These are phyloP conservation scores for Formicarius rufipectus DNA, from an alignment of 2,113 vertebrate species.

Conservation along the genomic window DNA sequence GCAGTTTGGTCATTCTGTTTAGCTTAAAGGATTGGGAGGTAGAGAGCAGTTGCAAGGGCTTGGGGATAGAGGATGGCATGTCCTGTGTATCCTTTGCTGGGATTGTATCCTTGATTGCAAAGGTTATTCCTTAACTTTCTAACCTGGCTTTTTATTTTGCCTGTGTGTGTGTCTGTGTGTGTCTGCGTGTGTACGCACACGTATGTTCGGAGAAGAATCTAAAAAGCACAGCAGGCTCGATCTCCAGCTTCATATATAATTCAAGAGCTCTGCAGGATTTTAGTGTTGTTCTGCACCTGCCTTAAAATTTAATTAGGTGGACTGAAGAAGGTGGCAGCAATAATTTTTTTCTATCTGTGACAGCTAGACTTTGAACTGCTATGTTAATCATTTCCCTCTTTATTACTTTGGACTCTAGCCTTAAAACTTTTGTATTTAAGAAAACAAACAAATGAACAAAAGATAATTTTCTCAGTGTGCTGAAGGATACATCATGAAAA, in stretches of 20 bases:
- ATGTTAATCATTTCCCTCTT: background rate
- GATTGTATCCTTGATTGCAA: background rate
- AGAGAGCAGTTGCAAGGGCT: background rate
- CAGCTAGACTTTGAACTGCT: background rate
- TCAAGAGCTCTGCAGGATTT: background rate
- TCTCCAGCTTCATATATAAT: background rate
- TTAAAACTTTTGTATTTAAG: background rate
- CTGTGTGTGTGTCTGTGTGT: background rate
- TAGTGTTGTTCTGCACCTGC: background rate
- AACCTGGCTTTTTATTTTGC: background rate
- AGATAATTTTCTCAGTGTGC: background rate
- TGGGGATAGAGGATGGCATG: background rate
- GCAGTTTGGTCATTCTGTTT: background rate
- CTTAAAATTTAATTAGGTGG: background rate
- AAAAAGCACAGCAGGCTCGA: constrained; percentile 16
- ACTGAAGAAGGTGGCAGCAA: background rate
- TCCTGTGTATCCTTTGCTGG: background rate
- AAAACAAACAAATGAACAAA: background rate
- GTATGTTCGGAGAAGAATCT: background rate
- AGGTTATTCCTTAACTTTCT: background rate
- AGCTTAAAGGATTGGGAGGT: background rate
- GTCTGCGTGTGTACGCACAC: background rate
- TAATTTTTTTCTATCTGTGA: background rate
- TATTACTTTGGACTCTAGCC: background rate
- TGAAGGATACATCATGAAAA: background rate